A percentile compares a stretch with the other conserved stretches of the same genome.
Evolutionary conservation across 2,113 vertebrate species (phyloP).

Genomic region (Camelus dromedarius): DNA sequence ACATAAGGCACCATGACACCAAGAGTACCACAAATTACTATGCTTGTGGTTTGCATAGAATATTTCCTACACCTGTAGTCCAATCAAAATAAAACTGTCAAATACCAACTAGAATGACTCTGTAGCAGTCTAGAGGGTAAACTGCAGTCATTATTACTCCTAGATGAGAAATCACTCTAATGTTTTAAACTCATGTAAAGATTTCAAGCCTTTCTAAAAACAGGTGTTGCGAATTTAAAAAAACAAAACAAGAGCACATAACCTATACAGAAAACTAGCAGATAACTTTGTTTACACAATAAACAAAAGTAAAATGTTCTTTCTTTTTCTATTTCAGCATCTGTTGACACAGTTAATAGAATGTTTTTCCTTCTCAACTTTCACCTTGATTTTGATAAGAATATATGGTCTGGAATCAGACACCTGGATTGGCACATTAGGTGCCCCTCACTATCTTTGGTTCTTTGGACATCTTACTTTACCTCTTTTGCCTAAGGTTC

Average conservation of each 20-base stretch:
- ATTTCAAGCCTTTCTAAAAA: conserved; percentile 7
- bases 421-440: neutral
- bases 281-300: neutral
- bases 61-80: neutral
- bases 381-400: neutral
- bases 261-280: neutral
- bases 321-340: conserved; percentile 27
- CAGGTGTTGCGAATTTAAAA: neutral
- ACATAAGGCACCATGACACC: neutral
- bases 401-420: neutral
- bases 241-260: neutral
- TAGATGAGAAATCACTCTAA: neutral
- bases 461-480: neutral
- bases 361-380: neutral
- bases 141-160: neutral
- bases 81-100: conserved; percentile 62
- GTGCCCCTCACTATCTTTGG: neutral
- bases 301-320: neutral
- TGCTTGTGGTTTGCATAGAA: neutral
- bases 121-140: neutral
- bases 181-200: neutral
- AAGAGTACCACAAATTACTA: conserved; percentile 20
- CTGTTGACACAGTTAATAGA: neutral
- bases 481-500: conserved; percentile 13
- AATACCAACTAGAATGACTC: neutral